Percentiles rank a stretch among this genome's conserved stretches.
Conservation (phyloP, 2,797 vertebrate species). For the Siniperca undulata region DNA sequence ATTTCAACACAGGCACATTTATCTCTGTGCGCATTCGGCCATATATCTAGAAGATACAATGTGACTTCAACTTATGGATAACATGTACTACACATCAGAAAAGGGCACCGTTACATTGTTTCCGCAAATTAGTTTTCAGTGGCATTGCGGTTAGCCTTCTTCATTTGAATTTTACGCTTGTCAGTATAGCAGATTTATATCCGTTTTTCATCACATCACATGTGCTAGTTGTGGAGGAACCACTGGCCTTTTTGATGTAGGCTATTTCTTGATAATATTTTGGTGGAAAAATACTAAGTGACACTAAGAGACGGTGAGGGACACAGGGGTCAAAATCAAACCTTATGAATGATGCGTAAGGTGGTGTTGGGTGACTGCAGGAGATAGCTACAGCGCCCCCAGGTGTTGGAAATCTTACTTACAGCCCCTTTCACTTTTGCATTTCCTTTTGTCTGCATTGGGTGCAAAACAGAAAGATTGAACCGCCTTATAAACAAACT, state of each 20-base stretch:
- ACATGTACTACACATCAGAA: neutral
- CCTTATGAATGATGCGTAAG: neutral
- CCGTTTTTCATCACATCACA: neutral
- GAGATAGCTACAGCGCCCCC: constrained; percentile 54
- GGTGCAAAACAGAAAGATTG: neutral
- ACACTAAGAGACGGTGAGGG: neutral
- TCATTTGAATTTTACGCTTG: constrained; percentile 23
- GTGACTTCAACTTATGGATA: constrained; percentile 2
- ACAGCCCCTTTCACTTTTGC: neutral
- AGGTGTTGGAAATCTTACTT: constrained; percentile 18
- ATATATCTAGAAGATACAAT: neutral
- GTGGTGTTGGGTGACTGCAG: neutral
- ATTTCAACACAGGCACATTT: neutral
- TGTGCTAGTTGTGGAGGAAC: neutral
- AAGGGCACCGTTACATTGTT: neutral
- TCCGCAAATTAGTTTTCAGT: neutral
- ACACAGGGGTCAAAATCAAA: constrained; percentile 3
- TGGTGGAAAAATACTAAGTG: neutral
- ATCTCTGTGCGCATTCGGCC: neutral
- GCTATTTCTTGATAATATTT: neutral
- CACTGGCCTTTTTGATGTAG: rapidly evolving
- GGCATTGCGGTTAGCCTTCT: neutral
- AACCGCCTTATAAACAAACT: neutral
- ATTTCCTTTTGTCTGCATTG: neutral
- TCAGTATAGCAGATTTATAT: neutral